phyloP scores from a whole-genome alignment of 2,888 invertebrate species.

The Silvanus unidentatus region DNA sequence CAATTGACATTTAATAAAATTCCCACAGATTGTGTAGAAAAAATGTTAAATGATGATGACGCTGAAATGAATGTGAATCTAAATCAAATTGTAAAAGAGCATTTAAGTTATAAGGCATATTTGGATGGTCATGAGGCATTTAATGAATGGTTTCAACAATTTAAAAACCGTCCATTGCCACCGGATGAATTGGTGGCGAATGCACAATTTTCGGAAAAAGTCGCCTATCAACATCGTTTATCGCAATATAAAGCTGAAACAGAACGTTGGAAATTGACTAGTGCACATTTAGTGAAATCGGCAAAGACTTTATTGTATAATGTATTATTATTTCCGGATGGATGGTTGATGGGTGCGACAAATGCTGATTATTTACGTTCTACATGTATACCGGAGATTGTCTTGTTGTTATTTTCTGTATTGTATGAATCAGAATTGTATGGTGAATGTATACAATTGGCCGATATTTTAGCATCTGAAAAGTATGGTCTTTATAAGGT shows the following conservation, averaged over 20 bases:
- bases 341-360: constrained; percentile 76
- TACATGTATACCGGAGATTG: constrained; percentile 78
- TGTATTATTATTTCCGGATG: constrained; percentile 80
- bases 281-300: constrained; percentile 50
- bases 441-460: constrained; percentile 71
- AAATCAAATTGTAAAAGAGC: constrained; percentile 63
- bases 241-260: constrained; percentile 74
- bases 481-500: constrained; percentile 75
- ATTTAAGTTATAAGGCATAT: constrained; percentile 82
- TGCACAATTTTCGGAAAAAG: constrained; percentile 78
- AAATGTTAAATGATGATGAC: constrained; percentile 45
- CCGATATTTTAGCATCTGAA: constrained; percentile 75
- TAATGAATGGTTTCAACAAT: constrained; percentile 82
- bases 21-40: constrained; percentile 58
- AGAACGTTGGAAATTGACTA: constrained; percentile 53
- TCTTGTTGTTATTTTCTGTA: constrained; percentile 71
- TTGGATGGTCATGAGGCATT: constrained; percentile 83
- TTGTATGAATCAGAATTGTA: constrained; percentile 70
- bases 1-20: constrained; percentile 69
- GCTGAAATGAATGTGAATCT: constrained; percentile 33
- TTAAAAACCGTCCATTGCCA: constrained; percentile 68
- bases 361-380: constrained; percentile 60
- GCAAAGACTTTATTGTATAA: constrained; percentile 78
- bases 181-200: constrained; percentile 55
- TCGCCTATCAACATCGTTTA: constrained; percentile 79